Percentiles rank a stretch among this genome's conserved stretches.
phyloP scores from a whole-genome alignment of 1,140 invertebrate genomes.

The Lethrus apterus region DNA sequence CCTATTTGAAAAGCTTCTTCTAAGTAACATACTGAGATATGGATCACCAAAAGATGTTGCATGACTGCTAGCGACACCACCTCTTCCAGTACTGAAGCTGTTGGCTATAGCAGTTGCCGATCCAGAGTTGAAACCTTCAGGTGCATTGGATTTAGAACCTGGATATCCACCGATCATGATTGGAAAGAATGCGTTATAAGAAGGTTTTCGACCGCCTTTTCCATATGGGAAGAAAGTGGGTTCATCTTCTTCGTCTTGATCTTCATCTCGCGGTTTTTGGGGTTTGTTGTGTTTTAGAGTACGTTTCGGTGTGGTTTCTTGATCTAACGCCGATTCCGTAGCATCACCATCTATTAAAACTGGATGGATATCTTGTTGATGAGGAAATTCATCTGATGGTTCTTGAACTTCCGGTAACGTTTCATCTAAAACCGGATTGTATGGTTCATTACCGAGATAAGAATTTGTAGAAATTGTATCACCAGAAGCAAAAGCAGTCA shows the following conservation, averaged over 20 bases:
- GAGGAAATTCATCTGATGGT: background rate
- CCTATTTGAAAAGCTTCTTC: slow-evolving; percentile 12
- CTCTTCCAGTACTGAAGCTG: slow-evolving; percentile 58
- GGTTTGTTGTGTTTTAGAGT: slow-evolving; percentile 14
- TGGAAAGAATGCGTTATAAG: slow-evolving; percentile 53
- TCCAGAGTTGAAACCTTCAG: slow-evolving; percentile 37
- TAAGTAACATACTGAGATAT: slow-evolving; percentile 24
- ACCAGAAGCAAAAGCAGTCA: slow-evolving; percentile 28
- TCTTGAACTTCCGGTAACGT: slow-evolving; percentile 9
- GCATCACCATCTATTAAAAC: background rate
- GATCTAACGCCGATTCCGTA: slow-evolving; percentile 4
- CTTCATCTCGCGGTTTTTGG: slow-evolving; percentile 17
- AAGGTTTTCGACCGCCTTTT: slow-evolving; percentile 28
- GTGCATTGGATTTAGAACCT: slow-evolving; percentile 36
- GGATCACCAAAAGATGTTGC: slow-evolving; percentile 59
- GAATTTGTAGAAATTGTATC: slow-evolving; percentile 32
- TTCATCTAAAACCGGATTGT: slow-evolving; percentile 7
- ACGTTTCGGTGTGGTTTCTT: slow-evolving; percentile 12
- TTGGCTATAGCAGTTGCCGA: slow-evolving; percentile 58
- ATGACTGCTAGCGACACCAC: slow-evolving; percentile 59
- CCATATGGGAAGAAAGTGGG: slow-evolving; percentile 33
- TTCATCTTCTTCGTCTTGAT: slow-evolving; percentile 31
- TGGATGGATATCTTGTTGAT: background rate
- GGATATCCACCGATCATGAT: slow-evolving; percentile 50
- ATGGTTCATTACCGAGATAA: slow-evolving; percentile 13